phyloP scores from a whole-genome alignment of 2,113 vertebrate genomes.

The Actenoides hombroni region DNA sequence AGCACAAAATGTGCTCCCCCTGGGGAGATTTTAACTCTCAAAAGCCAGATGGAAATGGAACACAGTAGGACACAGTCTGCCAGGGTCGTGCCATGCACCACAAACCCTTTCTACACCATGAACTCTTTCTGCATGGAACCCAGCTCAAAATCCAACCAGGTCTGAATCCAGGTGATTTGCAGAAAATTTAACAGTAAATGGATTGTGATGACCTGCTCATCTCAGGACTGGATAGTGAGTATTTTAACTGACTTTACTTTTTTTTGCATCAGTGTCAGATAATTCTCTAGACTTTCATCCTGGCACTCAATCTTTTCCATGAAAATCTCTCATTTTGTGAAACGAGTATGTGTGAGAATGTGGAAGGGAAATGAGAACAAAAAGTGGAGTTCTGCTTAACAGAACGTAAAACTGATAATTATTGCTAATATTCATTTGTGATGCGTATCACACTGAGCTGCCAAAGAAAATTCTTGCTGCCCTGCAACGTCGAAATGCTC shows the following conservation, averaged over 20 bases:
- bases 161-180: not conserved
- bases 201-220: not conserved
- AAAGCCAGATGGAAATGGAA: not conserved
- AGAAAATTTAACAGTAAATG: not conserved
- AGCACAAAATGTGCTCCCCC: not conserved
- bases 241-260: not conserved
- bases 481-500: slow-evolving; percentile 17
- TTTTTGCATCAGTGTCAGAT: not conserved
- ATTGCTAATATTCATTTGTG: slow-evolving; percentile 20
- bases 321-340: slow-evolving; percentile 8
- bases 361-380: slow-evolving; percentile 16
- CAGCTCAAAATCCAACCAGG: not conserved
- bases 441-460: slow-evolving; percentile 20
- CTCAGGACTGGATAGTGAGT: not conserved
- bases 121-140: not conserved
- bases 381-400: slow-evolving; percentile 27
- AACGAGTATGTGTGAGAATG: not conserved
- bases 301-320: not conserved
- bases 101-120: not conserved
- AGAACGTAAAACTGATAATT: slow-evolving; percentile 8
- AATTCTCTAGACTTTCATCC: not conserved
- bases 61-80: not conserved
- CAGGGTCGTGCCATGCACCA: not conserved
- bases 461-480: slow-evolving; percentile 29
- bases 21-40: not conserved